Conservation (phyloP, 2,888 invertebrate species). For the Eupeodes latifasciatus region DNA sequence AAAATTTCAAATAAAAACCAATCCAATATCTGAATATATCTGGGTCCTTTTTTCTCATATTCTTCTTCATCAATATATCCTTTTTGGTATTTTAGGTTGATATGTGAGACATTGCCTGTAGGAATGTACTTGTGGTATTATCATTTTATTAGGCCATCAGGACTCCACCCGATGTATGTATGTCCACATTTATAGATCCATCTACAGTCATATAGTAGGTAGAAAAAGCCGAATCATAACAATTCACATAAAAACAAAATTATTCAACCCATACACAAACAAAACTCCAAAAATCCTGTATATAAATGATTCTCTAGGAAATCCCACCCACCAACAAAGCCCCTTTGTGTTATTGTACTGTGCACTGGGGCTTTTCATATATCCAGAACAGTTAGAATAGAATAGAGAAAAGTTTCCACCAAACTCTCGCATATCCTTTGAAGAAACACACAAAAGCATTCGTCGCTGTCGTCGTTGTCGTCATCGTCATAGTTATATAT, state of each 20-base stretch:
- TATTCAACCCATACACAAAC: conserved; percentile 48
- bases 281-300: conserved; percentile 49
- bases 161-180: conserved; percentile 72
- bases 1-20: conserved; percentile 60
- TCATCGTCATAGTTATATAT: neutral
- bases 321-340: conserved; percentile 37
- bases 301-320: conserved; percentile 44
- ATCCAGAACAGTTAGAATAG: conserved; percentile 20
- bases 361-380: conserved; percentile 30
- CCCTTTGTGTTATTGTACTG: neutral
- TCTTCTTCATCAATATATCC: conserved; percentile 22
- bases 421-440: conserved; percentile 68
- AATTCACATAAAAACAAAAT: conserved; percentile 63
- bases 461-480: conserved; percentile 18
- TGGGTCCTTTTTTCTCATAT: conserved; percentile 14
- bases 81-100: conserved; percentile 42
- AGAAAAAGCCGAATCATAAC: conserved; percentile 67
- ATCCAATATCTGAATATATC: conserved; percentile 60
- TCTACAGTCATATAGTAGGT: conserved; percentile 42
- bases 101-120: conserved; percentile 45
- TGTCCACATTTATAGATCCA: conserved; percentile 74
- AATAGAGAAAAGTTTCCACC: conserved; percentile 38
- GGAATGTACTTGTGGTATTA: conserved; percentile 73
- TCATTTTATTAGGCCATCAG: conserved; percentile 75
- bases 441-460: conserved; percentile 51